Conservation (phyloP, 2,888 invertebrate genomes). For the Brachyptera putata region DNA sequence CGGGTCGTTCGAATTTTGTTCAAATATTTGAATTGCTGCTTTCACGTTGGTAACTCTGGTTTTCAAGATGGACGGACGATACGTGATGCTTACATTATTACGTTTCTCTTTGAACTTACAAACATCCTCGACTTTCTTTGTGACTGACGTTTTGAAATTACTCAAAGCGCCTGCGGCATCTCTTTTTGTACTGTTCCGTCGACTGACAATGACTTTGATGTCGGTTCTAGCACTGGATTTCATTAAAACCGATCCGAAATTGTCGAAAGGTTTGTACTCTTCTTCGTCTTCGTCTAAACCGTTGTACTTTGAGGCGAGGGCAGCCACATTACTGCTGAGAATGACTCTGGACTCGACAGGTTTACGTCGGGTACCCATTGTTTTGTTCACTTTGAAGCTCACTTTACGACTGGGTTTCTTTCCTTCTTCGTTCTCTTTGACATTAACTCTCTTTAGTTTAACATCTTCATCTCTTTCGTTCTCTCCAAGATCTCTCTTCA, state of each 20-base stretch:
- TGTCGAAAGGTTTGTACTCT: too few relatives aligned
- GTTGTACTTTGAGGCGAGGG: constrained; percentile 66
- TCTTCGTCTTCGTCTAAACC: constrained; percentile 54
- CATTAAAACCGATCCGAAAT: constrained; percentile 43
- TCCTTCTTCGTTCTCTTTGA: too few relatives aligned
- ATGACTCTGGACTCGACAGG: constrained; percentile 41
- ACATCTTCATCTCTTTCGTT: neutral
- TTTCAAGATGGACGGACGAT: neutral
- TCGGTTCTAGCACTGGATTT: constrained; percentile 25
- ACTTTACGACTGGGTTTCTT: constrained; percentile 52
- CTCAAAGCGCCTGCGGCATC: too few relatives aligned
- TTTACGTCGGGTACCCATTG: constrained; percentile 47
- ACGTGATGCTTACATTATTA: constrained; percentile 25
- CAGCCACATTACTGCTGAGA: constrained; percentile 58
- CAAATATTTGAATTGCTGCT: constrained; percentile 44
- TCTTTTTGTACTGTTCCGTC: constrained; percentile 37
- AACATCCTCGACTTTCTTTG: constrained; percentile 40
- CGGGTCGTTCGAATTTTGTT: too few relatives aligned
- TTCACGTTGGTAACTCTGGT: constrained; percentile 37
- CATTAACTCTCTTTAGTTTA: too few relatives aligned
- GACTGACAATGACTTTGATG: constrained; percentile 32
- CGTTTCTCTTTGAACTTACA: too few relatives aligned
- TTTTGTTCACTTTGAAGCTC: constrained; percentile 59
- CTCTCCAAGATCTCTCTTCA: too few relatives aligned
- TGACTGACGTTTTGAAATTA: constrained; percentile 44